These are phyloP conservation scores for Cynopterus sphinx DNA, from an alignment of 2,797 vertebrate genomes.

Conservation along the genomic window DNA sequence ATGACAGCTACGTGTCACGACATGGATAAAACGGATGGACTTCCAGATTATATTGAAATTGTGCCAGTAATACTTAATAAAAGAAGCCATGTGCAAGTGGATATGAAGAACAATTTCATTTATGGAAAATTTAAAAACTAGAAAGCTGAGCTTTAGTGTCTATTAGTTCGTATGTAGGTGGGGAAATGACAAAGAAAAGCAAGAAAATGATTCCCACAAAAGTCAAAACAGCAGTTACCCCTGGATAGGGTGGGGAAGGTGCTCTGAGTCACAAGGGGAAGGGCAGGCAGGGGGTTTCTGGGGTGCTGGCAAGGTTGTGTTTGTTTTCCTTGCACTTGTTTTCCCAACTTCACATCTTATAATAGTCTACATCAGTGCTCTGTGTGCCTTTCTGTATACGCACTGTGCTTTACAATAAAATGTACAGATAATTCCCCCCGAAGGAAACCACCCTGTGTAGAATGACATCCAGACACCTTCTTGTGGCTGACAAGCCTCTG, in stretches of 20 bases:
- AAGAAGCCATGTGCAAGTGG: background rate
- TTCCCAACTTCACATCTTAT: background rate
- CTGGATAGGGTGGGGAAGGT: background rate
- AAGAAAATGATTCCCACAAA: background rate
- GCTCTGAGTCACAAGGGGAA: background rate
- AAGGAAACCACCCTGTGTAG: background rate
- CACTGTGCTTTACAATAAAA: background rate
- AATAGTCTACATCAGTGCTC: background rate
- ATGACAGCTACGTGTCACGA: background rate
- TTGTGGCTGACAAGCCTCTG: background rate
- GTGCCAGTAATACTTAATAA: background rate
- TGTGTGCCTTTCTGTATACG: background rate
- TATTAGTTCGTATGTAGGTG: background rate
- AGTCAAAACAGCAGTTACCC: background rate
- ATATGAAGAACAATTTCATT: background rate
- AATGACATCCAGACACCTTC: background rate
- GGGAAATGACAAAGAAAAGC: background rate
- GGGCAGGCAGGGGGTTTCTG: accelerated
- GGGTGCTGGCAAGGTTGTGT: background rate
- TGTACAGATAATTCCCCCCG: background rate
- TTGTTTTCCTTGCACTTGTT: background rate
- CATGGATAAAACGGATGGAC: background rate
- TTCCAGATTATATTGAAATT: background rate
- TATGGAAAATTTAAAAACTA: background rate
- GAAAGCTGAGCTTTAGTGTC: background rate